Evolutionary conservation across 2,113 vertebrate genomes (phyloP), one percentile per base, ranked within the genome.

Genomic region (Heliornis fulica): DNA sequence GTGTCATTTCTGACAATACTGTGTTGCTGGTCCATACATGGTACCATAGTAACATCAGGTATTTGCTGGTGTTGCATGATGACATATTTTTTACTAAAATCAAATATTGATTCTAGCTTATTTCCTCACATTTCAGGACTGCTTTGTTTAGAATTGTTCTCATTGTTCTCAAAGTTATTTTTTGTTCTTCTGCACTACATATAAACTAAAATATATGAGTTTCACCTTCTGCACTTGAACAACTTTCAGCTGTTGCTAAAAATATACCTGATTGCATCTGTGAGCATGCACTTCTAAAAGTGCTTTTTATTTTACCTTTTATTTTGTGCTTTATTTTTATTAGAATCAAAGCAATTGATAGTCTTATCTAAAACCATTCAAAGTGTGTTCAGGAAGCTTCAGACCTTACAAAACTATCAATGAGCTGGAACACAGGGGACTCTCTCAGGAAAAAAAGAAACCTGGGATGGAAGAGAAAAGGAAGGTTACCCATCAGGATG

Each of bases 31-130:
- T 41, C 38, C 72, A 54, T 34, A 25, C 14, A 51, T 16, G 43
- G 12, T 21, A 32, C 5, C 61, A 70, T 3, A 50, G 23, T 63
- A 88, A 5, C 0, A 1, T 1, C 38, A 38, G 32, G 5, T 34
- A 28, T 66, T 75, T 75, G 28, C 20, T 57, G 31, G 5, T 43
- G 43, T 54, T 79, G 11, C 32, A 48, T 25, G 19, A 72, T 63
- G 56, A 40, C 16, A 25, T 31, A 32, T 51, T 45, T 84, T 53
- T 50, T 40, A n/a, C n/a, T 20, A 0, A 5, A 65, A 40, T 66
- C 1, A 83, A 61, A 84, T 76, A 86, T 7, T 51, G 18, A 26
- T 64, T 8, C 59, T 26, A 46, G 31, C 4, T 69, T 74, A 68
- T 89, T 43, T 14, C 48, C 28, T 78, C 40, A 2, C 48, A 34